A percentile compares a stretch with the other conserved stretches of the same genome.
Conservation (phyloP, 1,140 invertebrate species). For the Solenopsis invicta region DNA sequence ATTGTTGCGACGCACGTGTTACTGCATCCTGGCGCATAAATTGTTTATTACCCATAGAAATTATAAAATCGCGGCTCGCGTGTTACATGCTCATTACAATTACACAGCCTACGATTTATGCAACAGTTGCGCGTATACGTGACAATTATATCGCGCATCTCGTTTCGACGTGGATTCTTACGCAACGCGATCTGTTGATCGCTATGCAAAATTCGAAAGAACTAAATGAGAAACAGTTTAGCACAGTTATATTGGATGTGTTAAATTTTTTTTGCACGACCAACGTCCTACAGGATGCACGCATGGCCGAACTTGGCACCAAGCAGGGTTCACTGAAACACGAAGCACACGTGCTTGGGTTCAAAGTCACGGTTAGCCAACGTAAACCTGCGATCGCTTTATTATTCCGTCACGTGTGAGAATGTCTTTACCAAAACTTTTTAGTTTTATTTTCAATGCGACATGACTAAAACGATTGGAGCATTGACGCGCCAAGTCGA, state of each 20-base stretch:
- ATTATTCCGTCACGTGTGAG: constrained; percentile 19
- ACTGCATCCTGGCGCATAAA: not conserved
- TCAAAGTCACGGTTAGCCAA: constrained; percentile 76
- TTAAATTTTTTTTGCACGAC: constrained; percentile 20
- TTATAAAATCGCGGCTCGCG: constrained; percentile 41
- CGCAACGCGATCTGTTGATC: constrained; percentile 37
- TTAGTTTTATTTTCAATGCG: not conserved
- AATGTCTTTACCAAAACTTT: not conserved
- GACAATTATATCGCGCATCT: constrained; percentile 40
- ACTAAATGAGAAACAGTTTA: not conserved
- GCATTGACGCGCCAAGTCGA: not conserved
- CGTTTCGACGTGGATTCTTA: constrained; percentile 28
- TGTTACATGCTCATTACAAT: constrained; percentile 7
- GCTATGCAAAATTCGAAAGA: not conserved
- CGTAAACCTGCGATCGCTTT: constrained; percentile 1
- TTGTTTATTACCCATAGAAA: constrained; percentile 31
- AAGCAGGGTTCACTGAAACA: constrained; percentile 60
- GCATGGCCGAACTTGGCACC: constrained; percentile 62
- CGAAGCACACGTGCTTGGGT: constrained; percentile 43
- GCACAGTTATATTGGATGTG: not conserved
- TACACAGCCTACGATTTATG: constrained; percentile 50
- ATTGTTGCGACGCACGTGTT: not conserved
- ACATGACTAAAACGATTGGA: not conserved
- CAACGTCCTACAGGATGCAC: constrained; percentile 60
- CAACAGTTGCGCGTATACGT: constrained; percentile 35